Conservation (phyloP, 2,113 vertebrate species). For the Crocuta crocuta region DNA sequence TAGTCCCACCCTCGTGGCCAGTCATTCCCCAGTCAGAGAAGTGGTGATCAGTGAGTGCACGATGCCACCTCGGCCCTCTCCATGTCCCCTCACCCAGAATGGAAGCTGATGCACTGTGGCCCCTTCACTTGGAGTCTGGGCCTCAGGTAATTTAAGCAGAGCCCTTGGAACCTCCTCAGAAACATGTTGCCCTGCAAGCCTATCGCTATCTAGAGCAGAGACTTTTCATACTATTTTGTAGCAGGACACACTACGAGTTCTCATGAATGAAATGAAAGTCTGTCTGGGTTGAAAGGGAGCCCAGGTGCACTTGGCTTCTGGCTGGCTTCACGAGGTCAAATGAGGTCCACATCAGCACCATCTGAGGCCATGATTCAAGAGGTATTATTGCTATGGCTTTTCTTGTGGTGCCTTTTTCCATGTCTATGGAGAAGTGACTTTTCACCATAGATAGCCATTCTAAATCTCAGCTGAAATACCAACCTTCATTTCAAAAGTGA, state of each 20-base stretch:
- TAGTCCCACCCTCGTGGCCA: background rate
- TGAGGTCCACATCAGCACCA: background rate
- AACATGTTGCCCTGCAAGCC: background rate
- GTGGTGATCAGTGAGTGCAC: rapidly evolving
- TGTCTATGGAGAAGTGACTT: background rate
- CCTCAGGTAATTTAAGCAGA: background rate
- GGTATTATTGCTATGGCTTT: background rate
- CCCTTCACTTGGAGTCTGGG: too few relatives aligned
- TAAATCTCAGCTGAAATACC: background rate
- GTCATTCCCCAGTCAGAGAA: too few relatives aligned
- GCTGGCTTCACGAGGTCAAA: rapidly evolving
- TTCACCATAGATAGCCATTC: background rate
- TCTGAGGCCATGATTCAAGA: background rate
- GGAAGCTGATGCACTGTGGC: rapidly evolving
- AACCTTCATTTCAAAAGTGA: constrained; percentile 23
- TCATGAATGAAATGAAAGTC: background rate
- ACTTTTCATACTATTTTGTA: background rate
- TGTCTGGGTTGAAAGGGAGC: rapidly evolving
- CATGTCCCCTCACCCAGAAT: background rate
- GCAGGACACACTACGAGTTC: background rate
- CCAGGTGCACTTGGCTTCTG: background rate
- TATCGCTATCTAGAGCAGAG: background rate
- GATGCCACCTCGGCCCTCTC: background rate
- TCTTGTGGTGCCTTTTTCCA: background rate
- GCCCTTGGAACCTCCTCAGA: background rate